Evolutionary conservation across 2,797 vertebrate genomes (phyloP).

Genomic region (Acridotheres tristis): DNA sequence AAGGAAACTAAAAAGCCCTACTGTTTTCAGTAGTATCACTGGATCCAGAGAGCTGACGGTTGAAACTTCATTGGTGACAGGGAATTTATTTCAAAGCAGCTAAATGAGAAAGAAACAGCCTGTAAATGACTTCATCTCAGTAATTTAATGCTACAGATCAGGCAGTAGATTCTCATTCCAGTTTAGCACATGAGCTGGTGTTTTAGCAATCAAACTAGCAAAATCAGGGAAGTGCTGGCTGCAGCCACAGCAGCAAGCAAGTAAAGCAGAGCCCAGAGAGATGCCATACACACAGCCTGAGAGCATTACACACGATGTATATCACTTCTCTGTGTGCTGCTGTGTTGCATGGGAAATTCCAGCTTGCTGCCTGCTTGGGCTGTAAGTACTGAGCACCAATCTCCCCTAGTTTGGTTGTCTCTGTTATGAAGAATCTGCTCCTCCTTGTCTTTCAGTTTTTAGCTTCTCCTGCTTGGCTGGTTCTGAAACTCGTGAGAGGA

Average conservation of each 20-base stretch:
- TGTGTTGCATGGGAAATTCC: background rate
- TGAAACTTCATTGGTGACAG: background rate
- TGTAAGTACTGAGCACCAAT: background rate
- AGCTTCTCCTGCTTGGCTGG: background rate
- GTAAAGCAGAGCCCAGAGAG: background rate
- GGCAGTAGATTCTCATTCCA: background rate
- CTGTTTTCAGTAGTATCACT: background rate
- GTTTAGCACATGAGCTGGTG: background rate
- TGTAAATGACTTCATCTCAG: background rate
- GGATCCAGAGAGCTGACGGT: background rate
- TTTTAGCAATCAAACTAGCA: background rate
- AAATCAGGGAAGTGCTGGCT: background rate
- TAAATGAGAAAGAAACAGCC: constrained; percentile 27
- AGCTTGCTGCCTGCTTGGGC: background rate
- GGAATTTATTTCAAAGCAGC: constrained; percentile 12
- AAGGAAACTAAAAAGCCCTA: background rate
- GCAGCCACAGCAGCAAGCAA: background rate
- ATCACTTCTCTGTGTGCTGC: background rate
- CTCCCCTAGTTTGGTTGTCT: background rate
- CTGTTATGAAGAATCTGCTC: background rate
- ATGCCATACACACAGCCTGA: background rate
- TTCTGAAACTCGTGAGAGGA: background rate
- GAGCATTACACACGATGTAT: fast-evolving
- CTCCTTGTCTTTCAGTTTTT: background rate
- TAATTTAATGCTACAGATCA: constrained; percentile 1